These are phyloP conservation scores for Campopleginae sp. DNA, from an alignment of 2,888 invertebrate genomes.

Conservation along the genomic window DNA sequence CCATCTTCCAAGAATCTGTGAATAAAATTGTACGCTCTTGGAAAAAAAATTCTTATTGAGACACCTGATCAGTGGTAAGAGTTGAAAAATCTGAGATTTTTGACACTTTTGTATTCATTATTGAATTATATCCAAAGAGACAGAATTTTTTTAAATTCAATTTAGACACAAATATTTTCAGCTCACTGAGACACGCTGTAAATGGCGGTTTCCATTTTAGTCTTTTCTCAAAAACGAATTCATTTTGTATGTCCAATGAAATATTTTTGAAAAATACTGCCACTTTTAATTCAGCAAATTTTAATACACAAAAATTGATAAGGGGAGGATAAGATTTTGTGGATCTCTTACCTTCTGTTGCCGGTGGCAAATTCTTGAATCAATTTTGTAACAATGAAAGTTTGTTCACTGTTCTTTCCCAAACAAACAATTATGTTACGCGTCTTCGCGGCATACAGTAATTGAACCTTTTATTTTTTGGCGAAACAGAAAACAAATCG, in stretches of 20 bases:
- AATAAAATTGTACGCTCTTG: slow-evolving; percentile 6
- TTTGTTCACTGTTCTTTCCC: slow-evolving; percentile 91
- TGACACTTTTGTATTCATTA: too few relatives aligned
- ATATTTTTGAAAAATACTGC: too few relatives aligned
- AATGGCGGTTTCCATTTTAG: too few relatives aligned
- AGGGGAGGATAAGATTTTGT: neutral
- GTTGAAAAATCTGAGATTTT: too few relatives aligned
- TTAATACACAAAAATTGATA: neutral
- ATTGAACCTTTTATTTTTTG: slow-evolving; percentile 87
- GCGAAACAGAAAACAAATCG: neutral
- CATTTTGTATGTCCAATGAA: too few relatives aligned
- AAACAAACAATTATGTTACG: slow-evolving; percentile 92
- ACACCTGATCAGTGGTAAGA: too few relatives aligned
- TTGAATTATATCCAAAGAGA: too few relatives aligned
- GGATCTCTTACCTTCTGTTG: slow-evolving; percentile 86
- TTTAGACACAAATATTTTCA: too few relatives aligned
- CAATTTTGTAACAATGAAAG: slow-evolving; percentile 94
- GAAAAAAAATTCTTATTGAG: neutral
- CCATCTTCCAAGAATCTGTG: slow-evolving; percentile 83
- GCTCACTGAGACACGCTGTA: too few relatives aligned
- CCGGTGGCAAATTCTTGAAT: slow-evolving; percentile 92
- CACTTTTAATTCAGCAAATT: too few relatives aligned
- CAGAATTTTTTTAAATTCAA: too few relatives aligned
- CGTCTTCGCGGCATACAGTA: slow-evolving; percentile 90
- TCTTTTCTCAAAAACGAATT: too few relatives aligned